Evolutionary conservation across 2,888 invertebrate species (phyloP), one percentile per base, ranked within the genome.

Genomic region (Sipha maydis): DNA sequence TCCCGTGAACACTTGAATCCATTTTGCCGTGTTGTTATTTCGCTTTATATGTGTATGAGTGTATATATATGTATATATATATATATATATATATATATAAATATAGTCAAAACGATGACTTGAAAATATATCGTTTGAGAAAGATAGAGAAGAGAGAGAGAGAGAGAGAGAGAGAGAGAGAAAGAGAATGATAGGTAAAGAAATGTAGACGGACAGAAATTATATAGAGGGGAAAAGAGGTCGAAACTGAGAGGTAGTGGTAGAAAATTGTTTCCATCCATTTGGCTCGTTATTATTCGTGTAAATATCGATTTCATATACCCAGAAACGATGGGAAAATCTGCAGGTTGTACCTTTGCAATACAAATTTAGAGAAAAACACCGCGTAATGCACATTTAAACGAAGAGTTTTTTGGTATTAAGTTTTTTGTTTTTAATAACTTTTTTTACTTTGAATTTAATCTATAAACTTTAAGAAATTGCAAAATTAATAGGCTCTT

Each of bases 251-350:
- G n/a, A 2, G 41, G 67, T 8, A 67, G 67, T 41, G 82, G 61
- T 38, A 11, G 69, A 34, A 73, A 83, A 83, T 73, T 56, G 73
- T 56, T 83, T 83, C 19, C 41, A 34, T 67, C 14, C 41, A 56
- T 82, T 73, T n/a, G 56, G 83, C 5, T 54, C 54, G 21, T 83
- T 83, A 83, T 83, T 83, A 83, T 73, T 73, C 54, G 54, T 54
- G 31, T 34, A 34, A 73, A 73, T 73, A 73, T 83, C 73, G 83
- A 83, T 73, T 56, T 4, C n/a, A 83, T 83, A 9, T n/a, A 48
- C 11, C n/a, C 8, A 48, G 11, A 31, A 71, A 54, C 56, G 83
- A 54, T 73, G 83, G 83, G 73, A 83, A 83, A 83, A 56, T 83
- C 25, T 56, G 73, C 54, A 73, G 9, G 19, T 34, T n/a, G 54